Evolutionary conservation across 2,888 invertebrate species (phyloP), one percentile per base, ranked within the genome.

Genomic region (Gasteruption jaculator): DNA sequence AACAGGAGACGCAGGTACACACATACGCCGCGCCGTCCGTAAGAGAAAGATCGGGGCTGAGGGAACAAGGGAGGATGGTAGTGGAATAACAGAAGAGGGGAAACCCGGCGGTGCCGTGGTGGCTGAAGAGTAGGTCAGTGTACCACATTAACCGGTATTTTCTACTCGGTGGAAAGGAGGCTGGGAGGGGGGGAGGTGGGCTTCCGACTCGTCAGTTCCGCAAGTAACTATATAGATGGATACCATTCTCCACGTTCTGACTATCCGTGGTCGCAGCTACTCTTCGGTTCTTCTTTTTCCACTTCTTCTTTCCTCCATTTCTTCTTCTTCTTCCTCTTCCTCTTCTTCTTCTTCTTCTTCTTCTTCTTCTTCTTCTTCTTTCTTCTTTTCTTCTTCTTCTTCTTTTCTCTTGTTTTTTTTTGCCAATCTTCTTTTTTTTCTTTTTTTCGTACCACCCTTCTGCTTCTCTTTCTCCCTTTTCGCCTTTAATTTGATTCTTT

Each of bases 111-210:
- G 54, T 55, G 54, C 38, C 48, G 52, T 44, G 50, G 52, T 53
- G 50, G 49, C 57, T 54, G 46, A 54, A 68, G 66, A 69, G 70
- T 69, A 69, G 70, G 69, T 70, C 69, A 70, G 68, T 69, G 68
- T 69, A 70, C 70, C 68, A 69, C 66, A 64, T 65, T 61, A 63
- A 59, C 61, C 60, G 63, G 58, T 60, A 60, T 57, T 54, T 49
- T n/a, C n/a, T n/a, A n/a, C n/a, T n/a, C n/a, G n/a, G n/a, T n/a
- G n/a, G n/a, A n/a, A n/a, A n/a, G n/a, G 30, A 37, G 43, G 32
- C 41, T 46, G 35, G 38, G 44, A 35, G 41, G 57, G 49, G 47
- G 54, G 54, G 54, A 52, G 53, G 46, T 48, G 46, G 60, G 54
- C 63, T 63, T 64, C 62, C 64, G 63, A 63, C 54, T 63, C 58